These are phyloP conservation scores for Pogonomyrmex barbatus DNA, from an alignment of 1,140 invertebrate genomes.

Conservation along the genomic window DNA sequence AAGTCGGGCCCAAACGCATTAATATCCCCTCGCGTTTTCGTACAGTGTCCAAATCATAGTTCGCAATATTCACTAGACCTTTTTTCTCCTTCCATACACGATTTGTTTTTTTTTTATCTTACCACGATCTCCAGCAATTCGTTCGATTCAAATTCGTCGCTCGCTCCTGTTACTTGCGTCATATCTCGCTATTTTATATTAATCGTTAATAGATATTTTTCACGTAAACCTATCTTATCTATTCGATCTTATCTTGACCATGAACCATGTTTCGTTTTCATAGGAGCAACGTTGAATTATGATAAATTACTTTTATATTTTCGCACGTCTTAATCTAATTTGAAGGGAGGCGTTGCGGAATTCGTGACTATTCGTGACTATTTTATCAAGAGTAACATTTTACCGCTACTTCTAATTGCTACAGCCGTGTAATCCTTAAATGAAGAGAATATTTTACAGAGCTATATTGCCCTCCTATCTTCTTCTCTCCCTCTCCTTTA, in stretches of 20 bases:
- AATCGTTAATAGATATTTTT: constrained; percentile 35
- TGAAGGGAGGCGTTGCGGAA: neutral
- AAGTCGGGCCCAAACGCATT: constrained; percentile 58
- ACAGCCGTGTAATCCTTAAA: neutral
- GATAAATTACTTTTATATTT: constrained; percentile 42
- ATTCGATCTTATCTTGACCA: neutral
- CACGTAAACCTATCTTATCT: neutral
- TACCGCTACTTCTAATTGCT: constrained; percentile 15
- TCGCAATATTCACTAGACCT: neutral
- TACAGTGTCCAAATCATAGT: neutral
- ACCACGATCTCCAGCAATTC: constrained; percentile 14
- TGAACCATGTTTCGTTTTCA: constrained; percentile 3
- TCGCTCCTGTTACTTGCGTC: constrained; percentile 1
- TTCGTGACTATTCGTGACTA: constrained; percentile 35
- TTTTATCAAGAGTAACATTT: constrained; percentile 38
- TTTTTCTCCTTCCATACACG: neutral
- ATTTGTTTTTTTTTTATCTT: neutral
- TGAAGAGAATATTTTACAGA: neutral
- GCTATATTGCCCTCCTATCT: neutral
- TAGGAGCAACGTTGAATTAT: neutral
- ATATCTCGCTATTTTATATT: neutral
- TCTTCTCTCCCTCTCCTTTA: neutral
- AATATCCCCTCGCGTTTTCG: constrained; percentile 45
- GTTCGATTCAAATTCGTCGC: constrained; percentile 9
- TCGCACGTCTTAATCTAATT: constrained; percentile 2